Base-by-base conservation (phyloP, 1,140 invertebrate species). In the Zaprionus gabonicus region DNA sequence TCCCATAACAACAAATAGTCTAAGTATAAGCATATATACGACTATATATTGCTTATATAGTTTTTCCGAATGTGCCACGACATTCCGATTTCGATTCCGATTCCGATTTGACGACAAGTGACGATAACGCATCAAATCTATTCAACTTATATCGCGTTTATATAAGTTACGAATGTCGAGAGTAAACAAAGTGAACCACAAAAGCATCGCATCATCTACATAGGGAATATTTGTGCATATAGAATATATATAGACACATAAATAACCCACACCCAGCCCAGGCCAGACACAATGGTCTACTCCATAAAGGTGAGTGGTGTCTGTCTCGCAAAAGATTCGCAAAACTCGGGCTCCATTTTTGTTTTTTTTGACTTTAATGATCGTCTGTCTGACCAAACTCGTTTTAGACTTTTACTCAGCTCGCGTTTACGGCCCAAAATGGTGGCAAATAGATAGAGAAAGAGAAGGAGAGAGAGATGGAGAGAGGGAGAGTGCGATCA, bases 261-360 rank as follows among this genome's bases (percentile, higher is more conserved):
- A 69, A 57, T 56, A 71, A 62, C 20, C 25, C n/a, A 51, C 9
- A 34, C 15, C 31, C 34, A 67, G 62, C 70, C 70, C 57, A 70
- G 46, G 46, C 46, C 56, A 78, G 56, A 73, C 34, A 57, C 74
- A 71, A 86, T 88, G 85, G 85, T 83, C 10, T 88, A 88, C 59
- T 88, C 85, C 81, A 77, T 88, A 70, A 88, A 80, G 85, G 85
- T 88, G 65, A 81, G 82, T 60, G 65, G 53, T 49, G 34, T 44
- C 17, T 46, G 20, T 20, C 20, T 20, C 51, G 31, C 44, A 62
- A 68, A 68, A 74, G 20, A 68, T 28, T 38, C 13, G 13, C 23
- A 49, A 62, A 28, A 27, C 4, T 58, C 36, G 56, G 65, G 28
- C 55, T 58, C n/a, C 55, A 67, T 46, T 57, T 67, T 67, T 67